Evolutionary conservation across 1,140 invertebrate genomes (phyloP).

Genomic region (Macrobrachium rosenbergii): DNA sequence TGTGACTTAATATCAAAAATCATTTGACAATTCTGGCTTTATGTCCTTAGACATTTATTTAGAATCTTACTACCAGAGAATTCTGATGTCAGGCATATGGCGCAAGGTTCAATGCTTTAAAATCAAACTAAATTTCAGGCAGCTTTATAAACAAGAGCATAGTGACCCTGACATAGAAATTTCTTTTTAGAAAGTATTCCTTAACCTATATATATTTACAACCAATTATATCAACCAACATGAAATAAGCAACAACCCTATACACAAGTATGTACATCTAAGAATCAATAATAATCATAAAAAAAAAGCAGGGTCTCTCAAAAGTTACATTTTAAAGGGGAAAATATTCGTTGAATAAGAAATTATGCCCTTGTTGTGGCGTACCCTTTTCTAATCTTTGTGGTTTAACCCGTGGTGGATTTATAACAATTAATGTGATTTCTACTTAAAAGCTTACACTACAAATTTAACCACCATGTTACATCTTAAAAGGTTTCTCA

Average conservation of each 20-base stretch:
- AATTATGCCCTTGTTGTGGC: conserved; percentile 45
- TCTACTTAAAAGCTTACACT: too few relatives aligned
- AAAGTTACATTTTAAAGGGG: conserved; percentile 31
- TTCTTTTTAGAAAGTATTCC: conserved; percentile 35
- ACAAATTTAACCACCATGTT: too few relatives aligned
- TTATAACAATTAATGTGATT: too few relatives aligned
- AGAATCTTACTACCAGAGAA: too few relatives aligned
- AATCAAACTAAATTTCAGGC: background rate
- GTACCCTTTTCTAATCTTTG: conserved; percentile 27
- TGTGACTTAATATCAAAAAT: background rate
- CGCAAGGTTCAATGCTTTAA: conserved; percentile 13
- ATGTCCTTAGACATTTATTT: too few relatives aligned
- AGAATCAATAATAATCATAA: conserved; percentile 12
- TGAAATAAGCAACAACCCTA: conserved; percentile 56
- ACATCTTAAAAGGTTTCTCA: too few relatives aligned
- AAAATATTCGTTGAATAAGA: conserved; percentile 56
- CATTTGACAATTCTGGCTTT: too few relatives aligned
- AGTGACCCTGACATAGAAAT: conserved; percentile 39
- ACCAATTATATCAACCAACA: conserved; percentile 60
- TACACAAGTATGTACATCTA: conserved; percentile 59
- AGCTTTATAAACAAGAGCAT: conserved; percentile 47
- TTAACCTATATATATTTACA: conserved; percentile 57
- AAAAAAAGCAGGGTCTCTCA: background rate
- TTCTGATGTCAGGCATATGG: conserved; percentile 51
- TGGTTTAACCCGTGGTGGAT: conserved; percentile 7